A percentile compares a stretch with the other conserved stretches of the same genome.
phyloP scores from a whole-genome alignment of 1,140 invertebrate genomes.

The Samia ricini region DNA sequence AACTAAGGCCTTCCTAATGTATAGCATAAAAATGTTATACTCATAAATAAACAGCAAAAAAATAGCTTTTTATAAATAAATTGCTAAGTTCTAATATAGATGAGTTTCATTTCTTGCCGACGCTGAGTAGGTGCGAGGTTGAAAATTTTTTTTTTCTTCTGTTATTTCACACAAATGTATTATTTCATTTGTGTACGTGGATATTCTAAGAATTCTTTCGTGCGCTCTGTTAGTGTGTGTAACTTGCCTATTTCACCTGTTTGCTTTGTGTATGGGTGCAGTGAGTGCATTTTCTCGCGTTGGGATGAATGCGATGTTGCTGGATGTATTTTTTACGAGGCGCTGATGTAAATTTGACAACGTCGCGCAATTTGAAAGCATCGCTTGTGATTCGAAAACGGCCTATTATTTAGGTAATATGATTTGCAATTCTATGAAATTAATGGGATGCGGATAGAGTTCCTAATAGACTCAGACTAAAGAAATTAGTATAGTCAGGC shows the following conservation, averaged over 20 bases:
- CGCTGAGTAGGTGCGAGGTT: slow-evolving; percentile 29
- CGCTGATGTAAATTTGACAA: slow-evolving; percentile 65
- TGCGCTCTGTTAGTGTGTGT: slow-evolving; percentile 19
- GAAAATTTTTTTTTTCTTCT: slow-evolving; percentile 52
- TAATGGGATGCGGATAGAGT: too few relatives aligned
- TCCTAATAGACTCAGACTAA: too few relatives aligned
- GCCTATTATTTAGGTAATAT: too few relatives aligned
- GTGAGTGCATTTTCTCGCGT: slow-evolving; percentile 18
- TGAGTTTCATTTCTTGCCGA: slow-evolving; percentile 23
- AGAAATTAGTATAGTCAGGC: too few relatives aligned
- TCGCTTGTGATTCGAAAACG: too few relatives aligned
- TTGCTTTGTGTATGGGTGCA: slow-evolving; percentile 17
- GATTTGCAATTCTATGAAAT: too few relatives aligned
- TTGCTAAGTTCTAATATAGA: background rate
- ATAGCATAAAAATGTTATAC: too few relatives aligned
- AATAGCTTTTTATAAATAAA: background rate
- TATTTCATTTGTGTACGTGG: slow-evolving; percentile 37
- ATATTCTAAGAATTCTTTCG: slow-evolving; percentile 30
- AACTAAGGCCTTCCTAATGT: too few relatives aligned
- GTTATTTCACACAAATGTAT: slow-evolving; percentile 28
- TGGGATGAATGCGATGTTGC: slow-evolving; percentile 54
- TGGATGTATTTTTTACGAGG: slow-evolving; percentile 59
- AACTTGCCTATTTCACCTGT: slow-evolving; percentile 38
- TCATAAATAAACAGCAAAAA: too few relatives aligned
- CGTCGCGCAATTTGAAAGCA: slow-evolving; percentile 37